A percentile compares a stretch with the other conserved stretches of the same genome.
phyloP scores from a whole-genome alignment of 2,113 vertebrate genomes.

The Alethe diademata region DNA sequence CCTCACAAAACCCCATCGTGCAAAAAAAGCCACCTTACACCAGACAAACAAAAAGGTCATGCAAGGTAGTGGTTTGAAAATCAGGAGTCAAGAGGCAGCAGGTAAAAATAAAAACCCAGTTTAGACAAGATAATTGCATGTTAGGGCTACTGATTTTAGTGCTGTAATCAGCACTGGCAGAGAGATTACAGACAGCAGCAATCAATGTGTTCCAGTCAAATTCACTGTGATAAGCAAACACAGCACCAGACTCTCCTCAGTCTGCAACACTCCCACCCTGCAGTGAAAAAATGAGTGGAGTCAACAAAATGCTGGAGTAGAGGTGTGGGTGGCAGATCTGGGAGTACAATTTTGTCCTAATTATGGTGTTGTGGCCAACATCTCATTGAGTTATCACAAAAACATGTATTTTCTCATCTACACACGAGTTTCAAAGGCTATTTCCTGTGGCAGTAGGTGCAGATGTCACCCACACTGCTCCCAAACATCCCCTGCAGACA shows the following conservation, averaged over 20 bases:
- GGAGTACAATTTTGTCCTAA: background rate
- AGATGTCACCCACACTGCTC: background rate
- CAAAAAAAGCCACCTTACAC: background rate
- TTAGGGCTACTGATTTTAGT: background rate
- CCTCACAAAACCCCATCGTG: background rate
- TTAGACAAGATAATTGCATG: background rate
- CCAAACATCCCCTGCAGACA: background rate
- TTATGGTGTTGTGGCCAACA: background rate
- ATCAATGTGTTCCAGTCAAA: background rate
- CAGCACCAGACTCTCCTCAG: background rate
- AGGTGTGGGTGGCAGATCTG: background rate
- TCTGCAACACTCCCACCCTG: background rate
- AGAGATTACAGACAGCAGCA: background rate
- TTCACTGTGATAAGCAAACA: background rate
- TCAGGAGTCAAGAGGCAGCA: background rate
- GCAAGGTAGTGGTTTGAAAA: background rate
- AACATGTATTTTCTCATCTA: background rate
- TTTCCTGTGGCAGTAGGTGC: background rate
- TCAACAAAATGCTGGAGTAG: background rate
- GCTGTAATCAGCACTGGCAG: background rate
- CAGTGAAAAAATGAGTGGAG: background rate
- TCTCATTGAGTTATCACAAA: background rate
- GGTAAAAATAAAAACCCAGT: background rate
- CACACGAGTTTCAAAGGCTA: rapidly evolving
- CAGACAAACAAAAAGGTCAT: background rate